Base-by-base conservation (phyloP, 2,797 vertebrate genomes). In the Eospalax fontanierii region DNA sequence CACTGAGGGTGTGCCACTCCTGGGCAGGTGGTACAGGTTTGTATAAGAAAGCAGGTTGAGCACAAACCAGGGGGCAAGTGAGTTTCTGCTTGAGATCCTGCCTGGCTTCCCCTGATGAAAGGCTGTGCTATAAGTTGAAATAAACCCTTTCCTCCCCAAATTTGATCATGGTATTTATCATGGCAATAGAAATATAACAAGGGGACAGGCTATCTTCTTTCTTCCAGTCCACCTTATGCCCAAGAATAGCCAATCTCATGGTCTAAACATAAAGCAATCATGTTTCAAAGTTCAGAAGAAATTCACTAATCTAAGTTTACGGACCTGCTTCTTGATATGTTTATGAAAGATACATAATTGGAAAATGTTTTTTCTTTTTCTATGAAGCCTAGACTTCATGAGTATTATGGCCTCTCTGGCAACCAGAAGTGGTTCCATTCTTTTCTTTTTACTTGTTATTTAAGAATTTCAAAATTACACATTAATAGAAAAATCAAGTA, bases 221-320 rank as follows among this genome's bases (percentile, higher is more conserved):
- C 33, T 93, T 85, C 68, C 83, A 63, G 65, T 43, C 11, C 12
- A 26, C 57, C 22, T 26, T 61, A 19, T 33, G 9, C 68, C 73
- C n/a, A 80, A 66, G 50, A 43, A 54, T 10, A 26, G 1, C 21
- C 50, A 38, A 35, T 10, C 11, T 38, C 35, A 2, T 21, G 12
- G n/a, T n/a, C 61, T 43, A 88, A 1, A n/a, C 70, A 35, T 83
- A 68, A 80, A 38, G 6, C 7, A 84, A 26, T 59, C 61, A 14
- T n/a, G 68, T 63, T 75, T 88, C 46, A 46, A 70, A 96, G 22
- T 54, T n/a, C 19, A 26, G 8, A 35, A 59, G 54, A 94, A 95
- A 59, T 19, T 35, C 22, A 7, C 7, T 54, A 57, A 75, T 54
- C 38, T 54, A 86, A 91, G n/a, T 30, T 68, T 24, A 57, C 57